These are phyloP conservation scores for Phyllotis vaccarum DNA, from an alignment of 2,797 vertebrate species.

Conservation along the genomic window DNA sequence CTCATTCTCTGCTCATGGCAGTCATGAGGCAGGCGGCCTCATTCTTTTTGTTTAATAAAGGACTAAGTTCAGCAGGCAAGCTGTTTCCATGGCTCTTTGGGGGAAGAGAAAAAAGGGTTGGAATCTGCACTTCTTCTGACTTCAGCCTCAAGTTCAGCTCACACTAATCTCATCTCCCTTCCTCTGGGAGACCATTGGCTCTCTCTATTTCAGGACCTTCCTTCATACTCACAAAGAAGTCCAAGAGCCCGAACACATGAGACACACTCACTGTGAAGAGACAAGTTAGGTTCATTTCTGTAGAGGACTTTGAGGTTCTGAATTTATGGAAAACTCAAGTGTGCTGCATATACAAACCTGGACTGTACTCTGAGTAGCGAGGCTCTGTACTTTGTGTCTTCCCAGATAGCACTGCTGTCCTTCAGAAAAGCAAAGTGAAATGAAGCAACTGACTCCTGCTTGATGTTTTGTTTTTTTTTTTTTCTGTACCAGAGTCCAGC, in stretches of 20 bases:
- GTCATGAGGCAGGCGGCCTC: neutral
- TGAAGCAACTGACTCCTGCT: neutral
- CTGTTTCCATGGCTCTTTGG: neutral
- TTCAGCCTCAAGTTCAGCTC: constrained; percentile 26
- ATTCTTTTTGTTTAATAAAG: neutral
- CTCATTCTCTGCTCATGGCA: neutral
- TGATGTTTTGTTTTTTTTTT: too few species aligned
- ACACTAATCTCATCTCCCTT: neutral
- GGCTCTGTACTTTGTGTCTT: neutral
- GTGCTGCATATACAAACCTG: too few species aligned
- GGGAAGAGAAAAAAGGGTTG: neutral
- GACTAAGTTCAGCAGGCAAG: neutral
- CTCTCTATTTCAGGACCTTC: neutral
- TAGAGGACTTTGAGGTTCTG: neutral
- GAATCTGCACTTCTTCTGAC: neutral
- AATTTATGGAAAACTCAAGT: neutral
- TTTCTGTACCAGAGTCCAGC: neutral
- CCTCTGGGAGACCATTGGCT: neutral
- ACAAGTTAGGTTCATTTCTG: neutral
- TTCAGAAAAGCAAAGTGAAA: too few species aligned
- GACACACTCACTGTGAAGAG: neutral
- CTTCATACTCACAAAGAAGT: neutral
- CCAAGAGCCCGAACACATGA: neutral
- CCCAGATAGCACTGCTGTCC: too few species aligned
- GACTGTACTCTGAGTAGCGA: neutral